Evolutionary conservation across 2,113 vertebrate genomes (phyloP), one percentile per base, ranked within the genome.

Genomic region (Embiotoca jacksoni): DNA sequence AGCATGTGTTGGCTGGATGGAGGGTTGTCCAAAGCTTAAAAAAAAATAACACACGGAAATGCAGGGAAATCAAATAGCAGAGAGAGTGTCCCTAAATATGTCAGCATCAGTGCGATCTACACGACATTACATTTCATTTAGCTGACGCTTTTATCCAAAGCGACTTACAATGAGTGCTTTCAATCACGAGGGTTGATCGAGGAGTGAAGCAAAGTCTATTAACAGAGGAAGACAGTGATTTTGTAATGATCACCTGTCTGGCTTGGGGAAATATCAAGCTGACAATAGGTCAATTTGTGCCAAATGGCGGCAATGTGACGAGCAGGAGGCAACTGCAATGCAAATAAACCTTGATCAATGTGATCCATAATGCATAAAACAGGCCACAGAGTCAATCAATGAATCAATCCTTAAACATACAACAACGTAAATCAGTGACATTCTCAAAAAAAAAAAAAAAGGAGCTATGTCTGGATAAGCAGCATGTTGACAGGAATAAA

Each of bases 301-400:
- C 33, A 9, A 63, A 63, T 32, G 52, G 23, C 49, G 47, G 63
- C 55, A 41, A 46, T 37, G 57, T 31, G 32, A 60, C 7, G 32
- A 73, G 39, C 59, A 73, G 67, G 75, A 39, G 7, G 23, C 50
- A 55, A 57, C 56, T 41, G 44, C 63, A 80, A 69, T 47, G 37
- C 80, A 89, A 88, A 78, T 71, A 32, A 80, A 68, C 65, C 46
- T 14, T 11, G 7, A 74, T 71, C 70, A 62, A 58, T 75, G 10
- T 8, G 50, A 83, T 63, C 65, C 33, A 85, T 76, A 80, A 82
- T 54, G 37, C 44, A 82, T 72, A 77, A 81, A 81, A 57, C 30
- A 54, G 67, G 31, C n/a, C 50, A 44, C 50, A 70, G 35, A 64
- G 64, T 79, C 57, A 54, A 70, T 85, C 15, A 76, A 47, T 53